These are phyloP conservation scores for Grammomys surdaster DNA, from an alignment of 2,113 vertebrate genomes.

Conservation along the genomic window DNA sequence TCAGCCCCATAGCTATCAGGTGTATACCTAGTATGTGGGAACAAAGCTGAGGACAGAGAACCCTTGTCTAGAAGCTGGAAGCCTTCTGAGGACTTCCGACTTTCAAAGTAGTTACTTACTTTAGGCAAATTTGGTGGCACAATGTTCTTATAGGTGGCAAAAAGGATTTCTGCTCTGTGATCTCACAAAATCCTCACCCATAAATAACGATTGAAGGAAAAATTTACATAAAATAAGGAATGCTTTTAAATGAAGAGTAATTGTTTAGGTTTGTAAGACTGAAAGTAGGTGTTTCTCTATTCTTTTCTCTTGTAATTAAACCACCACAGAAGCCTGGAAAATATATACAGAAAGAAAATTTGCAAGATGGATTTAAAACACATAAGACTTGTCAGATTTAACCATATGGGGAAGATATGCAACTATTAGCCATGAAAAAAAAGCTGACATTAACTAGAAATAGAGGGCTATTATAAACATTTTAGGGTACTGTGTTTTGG, in stretches of 20 bases:
- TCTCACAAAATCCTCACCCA: background rate
- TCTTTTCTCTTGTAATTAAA: background rate
- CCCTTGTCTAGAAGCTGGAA: background rate
- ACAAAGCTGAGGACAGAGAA: background rate
- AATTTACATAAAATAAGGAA: slow-evolving; percentile 12
- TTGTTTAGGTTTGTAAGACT: background rate
- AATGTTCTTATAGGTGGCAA: background rate
- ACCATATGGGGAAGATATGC: background rate
- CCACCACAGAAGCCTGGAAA: background rate
- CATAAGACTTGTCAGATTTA: slow-evolving; percentile 10
- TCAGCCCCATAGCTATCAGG: background rate
- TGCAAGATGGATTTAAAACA: slow-evolving; percentile 35
- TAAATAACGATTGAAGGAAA: background rate
- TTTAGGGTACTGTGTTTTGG: background rate
- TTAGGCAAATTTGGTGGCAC: background rate
- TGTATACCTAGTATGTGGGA: background rate
- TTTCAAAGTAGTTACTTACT: background rate
- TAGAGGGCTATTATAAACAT: background rate
- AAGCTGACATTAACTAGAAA: slow-evolving; percentile 34
- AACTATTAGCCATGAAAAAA: background rate
- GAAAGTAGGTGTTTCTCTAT: background rate
- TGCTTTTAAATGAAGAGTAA: slow-evolving; percentile 32
- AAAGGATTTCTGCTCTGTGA: background rate
- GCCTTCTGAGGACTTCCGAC: background rate
- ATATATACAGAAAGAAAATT: slow-evolving; percentile 19